Evolutionary conservation across 2,113 vertebrate species (phyloP), one percentile per base, ranked within the genome.

Genomic region (Trichechus manatus): DNA sequence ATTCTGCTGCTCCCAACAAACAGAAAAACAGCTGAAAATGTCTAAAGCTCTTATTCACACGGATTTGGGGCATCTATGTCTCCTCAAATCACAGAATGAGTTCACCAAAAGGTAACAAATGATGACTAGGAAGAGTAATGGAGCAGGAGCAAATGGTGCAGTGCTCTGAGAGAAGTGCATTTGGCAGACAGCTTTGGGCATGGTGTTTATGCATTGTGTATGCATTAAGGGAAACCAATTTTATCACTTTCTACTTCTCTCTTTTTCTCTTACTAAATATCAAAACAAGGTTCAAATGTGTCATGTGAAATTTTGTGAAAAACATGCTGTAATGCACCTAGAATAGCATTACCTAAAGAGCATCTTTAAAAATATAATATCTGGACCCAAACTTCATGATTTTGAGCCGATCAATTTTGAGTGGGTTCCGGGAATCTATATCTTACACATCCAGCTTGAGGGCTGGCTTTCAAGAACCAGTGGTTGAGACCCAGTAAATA

Each of bases 81-180:
- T 31, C 92, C 95, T 96, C 95, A 97, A 97, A 95, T 94, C 82
- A 96, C 89, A 96, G 77, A 95, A 92, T 91, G 91, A 95, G 95
- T 86, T 97, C 78, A 97, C 87, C 85, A 56, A 66, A 86, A 96
- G 82, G 70, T 97, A 94, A 96, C 90, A 96, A 68, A 96, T 61
- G 87, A 96, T 56, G 19, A 33, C 36, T 11, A 10, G 39, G 8
- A 84, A 94, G 85, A 96, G 63, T 75, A 83, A 97, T 56, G 81
- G 63, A 59, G 23, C 87, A 9, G 33, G 14, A 85, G 82, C 7
- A 96, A 98, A 97, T 25, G 90, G n/a, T 9, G 61, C 9, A 68
- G 74, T 31, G 29, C 80, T 85, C 91, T 77, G 85, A 85, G 75
- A 95, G 96, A 94, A 59, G 63, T 10, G 1, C 70, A 42, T 90